phyloP scores from a whole-genome alignment of 2,888 invertebrate genomes.

The Clunio marinus region DNA sequence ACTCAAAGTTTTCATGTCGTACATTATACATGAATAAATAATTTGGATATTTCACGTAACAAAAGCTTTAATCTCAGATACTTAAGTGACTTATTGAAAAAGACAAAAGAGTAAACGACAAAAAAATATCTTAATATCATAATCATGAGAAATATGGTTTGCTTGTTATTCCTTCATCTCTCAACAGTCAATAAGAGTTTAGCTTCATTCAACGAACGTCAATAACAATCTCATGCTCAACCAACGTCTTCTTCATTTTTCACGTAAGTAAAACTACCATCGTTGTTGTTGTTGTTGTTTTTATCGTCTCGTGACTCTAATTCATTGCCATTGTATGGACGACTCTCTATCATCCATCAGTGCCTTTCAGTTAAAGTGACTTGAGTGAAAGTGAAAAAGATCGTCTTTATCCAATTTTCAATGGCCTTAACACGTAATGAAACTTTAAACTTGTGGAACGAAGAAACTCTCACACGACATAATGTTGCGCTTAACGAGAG shows the following conservation, averaged over 20 bases:
- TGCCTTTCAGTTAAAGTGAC: neutral
- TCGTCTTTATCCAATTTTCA: constrained; percentile 30
- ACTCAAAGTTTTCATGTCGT: too few species aligned
- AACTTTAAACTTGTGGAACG: neutral
- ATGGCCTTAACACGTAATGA: constrained; percentile 18
- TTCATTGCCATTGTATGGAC: constrained; percentile 7
- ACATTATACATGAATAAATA: too few species aligned
- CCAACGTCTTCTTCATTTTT: neutral
- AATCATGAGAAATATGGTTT: neutral
- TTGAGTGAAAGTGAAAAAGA: constrained; percentile 32
- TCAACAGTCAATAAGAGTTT: too few species aligned
- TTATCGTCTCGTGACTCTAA: constrained; percentile 5
- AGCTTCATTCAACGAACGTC: too few species aligned
- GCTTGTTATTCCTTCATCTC: neutral
- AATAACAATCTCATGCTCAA: neutral
- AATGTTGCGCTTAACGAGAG: neutral
- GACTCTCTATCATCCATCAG: neutral
- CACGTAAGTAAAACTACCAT: too few species aligned
- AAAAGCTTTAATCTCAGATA: too few species aligned
- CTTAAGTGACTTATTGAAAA: too few species aligned
- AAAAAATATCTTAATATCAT: neutral
- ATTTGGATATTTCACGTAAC: too few species aligned
- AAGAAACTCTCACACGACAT: neutral
- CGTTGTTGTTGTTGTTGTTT: too few species aligned
- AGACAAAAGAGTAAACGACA: too few species aligned